Evolutionary conservation across 2,113 vertebrate species (phyloP), one percentile per base, ranked within the genome.

Genomic region (Pterocles gutturalis): DNA sequence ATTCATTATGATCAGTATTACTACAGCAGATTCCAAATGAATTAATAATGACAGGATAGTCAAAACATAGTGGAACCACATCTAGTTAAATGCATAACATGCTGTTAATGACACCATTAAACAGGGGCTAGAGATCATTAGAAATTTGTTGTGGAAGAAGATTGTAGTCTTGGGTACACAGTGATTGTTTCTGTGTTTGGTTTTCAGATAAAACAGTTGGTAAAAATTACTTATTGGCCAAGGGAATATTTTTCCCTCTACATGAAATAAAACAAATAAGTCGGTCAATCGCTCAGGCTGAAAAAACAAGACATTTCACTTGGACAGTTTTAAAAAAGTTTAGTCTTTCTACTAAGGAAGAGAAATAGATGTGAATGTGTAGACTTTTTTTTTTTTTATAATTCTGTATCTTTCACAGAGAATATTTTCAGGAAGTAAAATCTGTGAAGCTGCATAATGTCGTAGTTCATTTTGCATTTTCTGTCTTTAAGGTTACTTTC

Each of bases 1-100:
- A 84, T 93, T 93, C 29, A 87, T 96, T 95, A 91, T 33, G 55
- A 84, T 92, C 65, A 29, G 36, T 77, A 49, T 87, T 92, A 57
- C 61, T 79, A 26, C 57, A 84, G 65, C 72, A 93, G 65, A 81
- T 93, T 96, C 69, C 33, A 82, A 91, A 96, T 96, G 82, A 96
- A 97, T 97, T 95, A 96, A 84, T 94, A 81, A 94, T 94, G 97
- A 96, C 90, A 97, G 53, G 34, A 53, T 22, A 92, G 85, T 91
- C 86, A 93, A 87, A 97, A 87, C 65, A 89, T 92, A 97, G 83
- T 72, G 57, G 89, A 92, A 49, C 5, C 55, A 71, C 76, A 29
- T 55, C 83, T 57, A 62, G 64, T 81, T 67, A 67, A 78, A 87
- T 55, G 45, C 67, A 36, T 54, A 87, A 64, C 48, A 53, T n/a